Evolutionary conservation across 2,797 vertebrate species (phyloP).

Genomic region (Hemibagrus guttatus): DNA sequence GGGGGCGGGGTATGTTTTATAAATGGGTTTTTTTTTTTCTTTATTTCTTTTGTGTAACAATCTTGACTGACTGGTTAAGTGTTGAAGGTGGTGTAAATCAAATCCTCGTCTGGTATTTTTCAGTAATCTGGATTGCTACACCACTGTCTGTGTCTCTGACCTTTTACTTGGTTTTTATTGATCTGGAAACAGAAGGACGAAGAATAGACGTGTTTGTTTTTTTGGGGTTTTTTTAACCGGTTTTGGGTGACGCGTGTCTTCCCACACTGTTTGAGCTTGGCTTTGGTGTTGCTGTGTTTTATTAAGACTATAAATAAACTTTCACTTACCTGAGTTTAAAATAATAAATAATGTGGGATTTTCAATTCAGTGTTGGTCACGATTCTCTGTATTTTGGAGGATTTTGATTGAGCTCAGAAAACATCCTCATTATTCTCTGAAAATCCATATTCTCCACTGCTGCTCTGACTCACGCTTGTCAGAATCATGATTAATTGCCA

Average conservation of each 20-base stretch:
- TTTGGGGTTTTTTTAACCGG: too few species aligned
- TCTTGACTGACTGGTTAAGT: background rate
- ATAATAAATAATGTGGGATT: background rate
- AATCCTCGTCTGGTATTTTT: background rate
- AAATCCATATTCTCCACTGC: background rate
- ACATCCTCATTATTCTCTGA: constrained; percentile 6
- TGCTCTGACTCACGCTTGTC: constrained; percentile 10
- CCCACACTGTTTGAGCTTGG: background rate
- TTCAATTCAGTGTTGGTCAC: background rate
- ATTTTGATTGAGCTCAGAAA: constrained; percentile 13
- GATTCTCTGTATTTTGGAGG: background rate
- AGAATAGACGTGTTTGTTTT: background rate
- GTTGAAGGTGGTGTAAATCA: background rate
- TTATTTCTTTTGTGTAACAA: background rate
- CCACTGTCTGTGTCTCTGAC: background rate
- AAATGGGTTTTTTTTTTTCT: background rate
- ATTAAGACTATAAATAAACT: background rate
- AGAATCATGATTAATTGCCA: constrained; percentile 7
- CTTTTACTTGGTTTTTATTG: background rate
- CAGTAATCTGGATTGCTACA: background rate
- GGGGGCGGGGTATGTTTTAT: too few species aligned
- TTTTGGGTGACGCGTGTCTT: background rate
- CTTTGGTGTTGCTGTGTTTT: background rate
- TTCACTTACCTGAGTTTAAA: background rate
- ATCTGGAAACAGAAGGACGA: background rate